A percentile compares a stretch with the other conserved stretches of the same genome.
phyloP scores from a whole-genome alignment of 1,140 invertebrate species.

The Brachionus koreanus region DNA sequence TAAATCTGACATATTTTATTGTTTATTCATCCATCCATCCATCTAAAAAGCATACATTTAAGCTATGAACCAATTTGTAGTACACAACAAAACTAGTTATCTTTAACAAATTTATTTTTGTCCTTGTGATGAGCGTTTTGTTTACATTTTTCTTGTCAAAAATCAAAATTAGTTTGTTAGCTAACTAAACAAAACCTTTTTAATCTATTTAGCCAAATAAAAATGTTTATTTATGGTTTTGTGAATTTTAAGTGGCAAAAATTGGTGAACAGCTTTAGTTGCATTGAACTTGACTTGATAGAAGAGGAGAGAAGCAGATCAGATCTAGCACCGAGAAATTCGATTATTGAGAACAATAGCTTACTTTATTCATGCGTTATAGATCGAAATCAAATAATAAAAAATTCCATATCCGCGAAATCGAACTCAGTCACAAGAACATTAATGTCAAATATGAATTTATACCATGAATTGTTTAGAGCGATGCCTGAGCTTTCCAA shows the following conservation, averaged over 20 bases:
- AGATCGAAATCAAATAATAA: slow-evolving; percentile 26
- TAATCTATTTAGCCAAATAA: neutral
- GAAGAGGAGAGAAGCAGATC: neutral
- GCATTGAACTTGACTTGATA: slow-evolving; percentile 18
- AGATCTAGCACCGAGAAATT: neutral
- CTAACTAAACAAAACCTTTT: neutral
- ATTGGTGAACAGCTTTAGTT: neutral
- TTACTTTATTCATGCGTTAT: slow-evolving; percentile 40
- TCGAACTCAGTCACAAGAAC: neutral
- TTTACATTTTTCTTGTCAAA: neutral
- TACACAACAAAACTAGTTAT: neutral
- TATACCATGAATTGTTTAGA: slow-evolving; percentile 16
- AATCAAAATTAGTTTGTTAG: slow-evolving; percentile 17
- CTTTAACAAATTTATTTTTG: neutral
- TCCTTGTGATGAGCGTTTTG: neutral
- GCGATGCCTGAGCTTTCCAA: slow-evolving; percentile 30
- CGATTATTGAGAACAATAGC: neutral
- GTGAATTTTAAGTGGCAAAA: slow-evolving; percentile 30
- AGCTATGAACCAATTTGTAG: neutral
- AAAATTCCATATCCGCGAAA: neutral
- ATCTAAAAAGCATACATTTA: neutral
- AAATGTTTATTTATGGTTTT: neutral
- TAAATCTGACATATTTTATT: slow-evolving; percentile 28
- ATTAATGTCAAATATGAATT: neutral
- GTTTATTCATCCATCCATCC: neutral